Conservation (phyloP, 2,113 vertebrate species). For the rabbit (Oryctolagus cuniculus) region mOryCun1.1 NC_091440.1:16868501-16869000, state of each 20-base stretch:
- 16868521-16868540: not conserved
- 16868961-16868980: not conserved
- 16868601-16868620: too few relatives aligned
- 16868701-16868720: too few relatives aligned
- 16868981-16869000: not conserved
- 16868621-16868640: too few relatives aligned
- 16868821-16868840: not conserved
- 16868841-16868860: not conserved
- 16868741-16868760: too few relatives aligned
- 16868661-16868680: too few relatives aligned
- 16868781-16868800: accelerated
- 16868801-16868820: not conserved
- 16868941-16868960: not conserved
- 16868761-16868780: not conserved
- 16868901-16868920: not conserved
- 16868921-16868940: not conserved
- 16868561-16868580: too few relatives aligned
- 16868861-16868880: not conserved
- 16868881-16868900: not conserved
- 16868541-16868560: not conserved
- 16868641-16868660: too few relatives aligned
- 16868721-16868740: too few relatives aligned
- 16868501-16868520: not conserved
- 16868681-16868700: too few relatives aligned
- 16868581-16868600: too few relatives aligned